A percentile compares a stretch with the other conserved stretches of the same genome.
Conservation (phyloP, 2,113 vertebrate genomes). For the Symphodus melops region DNA sequence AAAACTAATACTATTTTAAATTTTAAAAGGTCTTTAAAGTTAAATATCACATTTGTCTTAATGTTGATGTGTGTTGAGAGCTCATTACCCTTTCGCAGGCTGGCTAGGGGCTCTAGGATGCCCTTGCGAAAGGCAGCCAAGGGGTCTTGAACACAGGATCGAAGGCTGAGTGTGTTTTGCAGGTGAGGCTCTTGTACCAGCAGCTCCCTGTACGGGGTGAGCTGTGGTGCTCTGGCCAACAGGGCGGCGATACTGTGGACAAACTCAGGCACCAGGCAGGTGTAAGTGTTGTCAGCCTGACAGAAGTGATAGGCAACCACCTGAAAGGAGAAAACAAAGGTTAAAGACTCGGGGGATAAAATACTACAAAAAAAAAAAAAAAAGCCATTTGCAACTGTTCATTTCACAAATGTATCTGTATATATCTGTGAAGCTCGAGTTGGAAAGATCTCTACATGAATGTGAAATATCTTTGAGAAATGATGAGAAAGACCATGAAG, state of each 20-base stretch:
- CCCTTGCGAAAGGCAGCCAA: conserved; percentile 91
- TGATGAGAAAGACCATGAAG: neutral
- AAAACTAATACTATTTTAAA: conserved; percentile 47
- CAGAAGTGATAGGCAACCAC: conserved; percentile 98
- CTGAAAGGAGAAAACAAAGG: conserved; percentile 70
- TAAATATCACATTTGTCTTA: conserved; percentile 51
- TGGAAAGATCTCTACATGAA: neutral
- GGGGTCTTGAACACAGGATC: conserved; percentile 97
- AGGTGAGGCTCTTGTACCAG: conserved; percentile 90
- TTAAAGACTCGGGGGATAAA: neutral
- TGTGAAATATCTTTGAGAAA: neutral
- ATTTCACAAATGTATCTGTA: too few species aligned
- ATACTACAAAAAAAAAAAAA: too few species aligned
- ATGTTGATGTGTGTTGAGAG: conserved; percentile 8
- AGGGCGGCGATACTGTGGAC: conserved; percentile 96
- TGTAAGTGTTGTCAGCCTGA: conserved; percentile 98
- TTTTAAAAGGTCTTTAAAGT: conserved; percentile 53
- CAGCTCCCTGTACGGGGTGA: conserved; percentile 90
- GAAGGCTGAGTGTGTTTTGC: conserved; percentile 93
- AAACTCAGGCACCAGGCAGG: conserved; percentile 96
- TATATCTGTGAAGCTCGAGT: neutral
- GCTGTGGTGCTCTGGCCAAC: conserved; percentile 89
- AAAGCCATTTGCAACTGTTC: neutral
- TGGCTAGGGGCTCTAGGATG: conserved; percentile 89
- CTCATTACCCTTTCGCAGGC: conserved; percentile 91